Evolutionary conservation across 2,888 invertebrate species (phyloP).

Genomic region (Nomada fucata): DNA sequence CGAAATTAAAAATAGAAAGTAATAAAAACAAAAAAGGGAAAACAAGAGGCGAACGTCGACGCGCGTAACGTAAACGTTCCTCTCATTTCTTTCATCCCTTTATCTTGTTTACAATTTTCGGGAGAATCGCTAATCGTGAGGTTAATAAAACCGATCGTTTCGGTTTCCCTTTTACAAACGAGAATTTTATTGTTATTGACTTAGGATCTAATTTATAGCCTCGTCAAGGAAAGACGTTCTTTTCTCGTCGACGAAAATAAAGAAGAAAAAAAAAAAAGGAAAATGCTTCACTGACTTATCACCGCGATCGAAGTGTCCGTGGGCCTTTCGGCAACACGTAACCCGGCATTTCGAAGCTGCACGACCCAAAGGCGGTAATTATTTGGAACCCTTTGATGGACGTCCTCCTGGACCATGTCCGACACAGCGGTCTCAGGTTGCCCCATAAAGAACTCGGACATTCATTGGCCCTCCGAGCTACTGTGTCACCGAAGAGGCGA

Average conservation of each 20-base stretch:
- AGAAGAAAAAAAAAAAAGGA: not conserved
- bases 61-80: not conserved
- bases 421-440: slow-evolving; percentile 76
- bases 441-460: slow-evolving; percentile 79
- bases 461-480: slow-evolving; percentile 66
- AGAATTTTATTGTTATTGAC: slow-evolving; percentile 68
- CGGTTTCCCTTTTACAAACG: slow-evolving; percentile 59
- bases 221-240: slow-evolving; percentile 23
- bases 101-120: slow-evolving; percentile 52
- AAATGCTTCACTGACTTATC: slow-evolving; percentile 66
- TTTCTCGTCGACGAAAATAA: slow-evolving; percentile 19
- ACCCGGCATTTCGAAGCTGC: not conserved
- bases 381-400: slow-evolving; percentile 82
- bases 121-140: slow-evolving; percentile 30
- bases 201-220: slow-evolving; percentile 60
- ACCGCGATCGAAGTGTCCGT: slow-evolving; percentile 32
- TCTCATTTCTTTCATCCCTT: not conserved
- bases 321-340: slow-evolving; percentile 54
- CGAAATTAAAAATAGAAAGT: not conserved
- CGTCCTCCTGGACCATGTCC: slow-evolving; percentile 72
- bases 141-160: slow-evolving; percentile 59
- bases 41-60: not conserved
- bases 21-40: not conserved
- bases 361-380: slow-evolving; percentile 73
- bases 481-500: slow-evolving; percentile 73